These are phyloP conservation scores for Antennarius maculatus DNA, from an alignment of 2,797 vertebrate genomes.

Conservation along the genomic window DNA sequence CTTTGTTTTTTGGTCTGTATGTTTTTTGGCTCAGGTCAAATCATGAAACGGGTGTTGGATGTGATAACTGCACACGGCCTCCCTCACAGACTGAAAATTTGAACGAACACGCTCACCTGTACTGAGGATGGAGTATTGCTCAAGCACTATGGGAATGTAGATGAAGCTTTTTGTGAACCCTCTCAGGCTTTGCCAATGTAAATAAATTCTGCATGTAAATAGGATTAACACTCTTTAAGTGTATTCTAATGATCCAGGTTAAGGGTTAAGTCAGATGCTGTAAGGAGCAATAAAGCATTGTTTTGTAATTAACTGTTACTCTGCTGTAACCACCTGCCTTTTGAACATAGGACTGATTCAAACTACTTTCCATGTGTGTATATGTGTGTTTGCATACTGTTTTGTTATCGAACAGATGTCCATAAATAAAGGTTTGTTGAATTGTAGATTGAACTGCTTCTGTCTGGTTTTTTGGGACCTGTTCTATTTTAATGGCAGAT, in stretches of 20 bases:
- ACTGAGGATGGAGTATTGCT: slow-evolving; percentile 40
- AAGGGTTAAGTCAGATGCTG: slow-evolving; percentile 45
- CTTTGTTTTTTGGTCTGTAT: slow-evolving; percentile 53
- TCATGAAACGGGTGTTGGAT: slow-evolving; percentile 58
- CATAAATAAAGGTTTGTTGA: slow-evolving; percentile 78
- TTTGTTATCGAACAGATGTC: slow-evolving; percentile 70
- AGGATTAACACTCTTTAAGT: slow-evolving; percentile 62
- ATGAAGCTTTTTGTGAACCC: slow-evolving; percentile 48
- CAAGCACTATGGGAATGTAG: slow-evolving; percentile 60
- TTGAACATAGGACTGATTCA: slow-evolving; percentile 66
- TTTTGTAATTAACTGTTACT: slow-evolving; percentile 66
- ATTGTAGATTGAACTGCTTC: slow-evolving; percentile 31
- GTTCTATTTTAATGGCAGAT: background rate
- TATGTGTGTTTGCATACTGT: slow-evolving; percentile 58
- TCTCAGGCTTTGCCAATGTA: slow-evolving; percentile 65
- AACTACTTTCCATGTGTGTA: slow-evolving; percentile 70
- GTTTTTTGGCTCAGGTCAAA: slow-evolving; percentile 69
- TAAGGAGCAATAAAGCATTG: slow-evolving; percentile 56
- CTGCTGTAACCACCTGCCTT: slow-evolving; percentile 72
- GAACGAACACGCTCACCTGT: slow-evolving; percentile 23
- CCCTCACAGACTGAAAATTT: slow-evolving; percentile 31
- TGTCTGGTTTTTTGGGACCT: slow-evolving; percentile 5
- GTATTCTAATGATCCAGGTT: slow-evolving; percentile 68
- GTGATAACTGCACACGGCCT: slow-evolving; percentile 53
- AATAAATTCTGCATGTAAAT: slow-evolving; percentile 76